These are phyloP conservation scores for Aphyosemion australe DNA, from an alignment of 2,113 vertebrate genomes.

Conservation along the genomic window DNA sequence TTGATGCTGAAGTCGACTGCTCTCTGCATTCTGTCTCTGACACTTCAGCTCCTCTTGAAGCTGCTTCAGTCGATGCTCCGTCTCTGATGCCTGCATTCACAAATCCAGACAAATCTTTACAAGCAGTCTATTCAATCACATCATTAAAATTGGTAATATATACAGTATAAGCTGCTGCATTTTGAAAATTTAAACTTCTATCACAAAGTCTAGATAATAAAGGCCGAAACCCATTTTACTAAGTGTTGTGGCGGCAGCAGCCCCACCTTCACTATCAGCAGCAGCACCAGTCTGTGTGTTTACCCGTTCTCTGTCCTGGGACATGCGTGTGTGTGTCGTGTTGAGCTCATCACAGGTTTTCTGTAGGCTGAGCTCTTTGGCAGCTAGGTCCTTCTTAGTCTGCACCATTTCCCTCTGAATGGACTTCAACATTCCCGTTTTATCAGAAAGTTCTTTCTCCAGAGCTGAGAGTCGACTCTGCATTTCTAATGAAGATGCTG, in stretches of 20 bases:
- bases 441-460: constrained; percentile 69
- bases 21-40: constrained; percentile 81
- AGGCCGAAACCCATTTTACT: constrained; percentile 20
- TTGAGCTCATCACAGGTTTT: constrained; percentile 66
- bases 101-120: background rate
- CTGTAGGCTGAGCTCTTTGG: constrained; percentile 65
- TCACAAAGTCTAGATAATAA: constrained; percentile 16
- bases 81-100: constrained; percentile 60
- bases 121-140: background rate
- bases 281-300: constrained; percentile 3
- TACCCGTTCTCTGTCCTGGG: constrained; percentile 77
- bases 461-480: constrained; percentile 57
- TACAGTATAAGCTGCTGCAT: no score
- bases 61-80: constrained; percentile 77
- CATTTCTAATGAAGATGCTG: constrained; percentile 48
- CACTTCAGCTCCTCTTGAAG: constrained; percentile 81
- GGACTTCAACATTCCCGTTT: constrained; percentile 55
- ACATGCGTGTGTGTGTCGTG: constrained; percentile 57
- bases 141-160: background rate
- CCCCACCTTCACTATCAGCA: background rate
- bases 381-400: constrained; percentile 65
- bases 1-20: constrained; percentile 75
- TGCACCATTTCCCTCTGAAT: constrained; percentile 61
- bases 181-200: background rate
- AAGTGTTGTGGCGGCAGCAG: background rate